Evolutionary conservation across 2,113 vertebrate genomes (phyloP).

Genomic region (Ancistrus triradiatus): DNA sequence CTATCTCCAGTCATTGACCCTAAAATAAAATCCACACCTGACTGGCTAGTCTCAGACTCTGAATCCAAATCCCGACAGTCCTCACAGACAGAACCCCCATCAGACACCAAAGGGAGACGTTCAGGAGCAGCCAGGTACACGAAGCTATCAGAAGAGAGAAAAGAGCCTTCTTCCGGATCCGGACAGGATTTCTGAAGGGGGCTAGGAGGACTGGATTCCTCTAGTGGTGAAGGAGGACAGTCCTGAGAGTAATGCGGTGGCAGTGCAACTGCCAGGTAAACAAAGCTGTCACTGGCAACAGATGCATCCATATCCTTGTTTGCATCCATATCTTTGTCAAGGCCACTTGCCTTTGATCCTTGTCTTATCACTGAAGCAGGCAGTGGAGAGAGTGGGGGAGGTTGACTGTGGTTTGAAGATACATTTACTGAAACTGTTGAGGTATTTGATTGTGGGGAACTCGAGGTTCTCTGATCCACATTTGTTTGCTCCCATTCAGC

Average conservation of each 20-base stretch:
- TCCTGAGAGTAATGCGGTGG: slow-evolving; percentile 56
- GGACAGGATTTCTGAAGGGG: slow-evolving; percentile 59
- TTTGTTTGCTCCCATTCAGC: slow-evolving; percentile 11
- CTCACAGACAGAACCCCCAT: slow-evolving; percentile 59
- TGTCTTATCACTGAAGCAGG: slow-evolving; percentile 36
- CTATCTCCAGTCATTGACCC: slow-evolving; percentile 70
- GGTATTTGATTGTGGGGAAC: slow-evolving; percentile 52
- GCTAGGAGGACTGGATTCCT: slow-evolving; percentile 62
- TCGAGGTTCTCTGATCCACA: slow-evolving; percentile 34
- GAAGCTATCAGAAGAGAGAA: slow-evolving; percentile 70
- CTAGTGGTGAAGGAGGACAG: slow-evolving; percentile 62
- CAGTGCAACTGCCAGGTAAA: slow-evolving; percentile 73
- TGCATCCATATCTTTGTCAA: slow-evolving; percentile 36
- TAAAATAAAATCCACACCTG: slow-evolving; percentile 67
- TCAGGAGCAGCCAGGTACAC: slow-evolving; percentile 76
- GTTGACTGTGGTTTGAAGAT: slow-evolving; percentile 19
- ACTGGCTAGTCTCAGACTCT: slow-evolving; percentile 66
- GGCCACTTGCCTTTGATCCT: neutral
- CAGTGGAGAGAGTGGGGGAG: slow-evolving; percentile 39
- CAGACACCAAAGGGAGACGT: slow-evolving; percentile 53
- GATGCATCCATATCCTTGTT: slow-evolving; percentile 59
- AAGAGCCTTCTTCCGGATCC: slow-evolving; percentile 57
- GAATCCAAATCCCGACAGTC: slow-evolving; percentile 67
- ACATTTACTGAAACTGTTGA: neutral
- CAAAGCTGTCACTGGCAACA: slow-evolving; percentile 72